Evolutionary conservation across 2,113 vertebrate genomes (phyloP), one percentile per base, ranked within the genome.

Genomic region (Fregata magnificens): DNA sequence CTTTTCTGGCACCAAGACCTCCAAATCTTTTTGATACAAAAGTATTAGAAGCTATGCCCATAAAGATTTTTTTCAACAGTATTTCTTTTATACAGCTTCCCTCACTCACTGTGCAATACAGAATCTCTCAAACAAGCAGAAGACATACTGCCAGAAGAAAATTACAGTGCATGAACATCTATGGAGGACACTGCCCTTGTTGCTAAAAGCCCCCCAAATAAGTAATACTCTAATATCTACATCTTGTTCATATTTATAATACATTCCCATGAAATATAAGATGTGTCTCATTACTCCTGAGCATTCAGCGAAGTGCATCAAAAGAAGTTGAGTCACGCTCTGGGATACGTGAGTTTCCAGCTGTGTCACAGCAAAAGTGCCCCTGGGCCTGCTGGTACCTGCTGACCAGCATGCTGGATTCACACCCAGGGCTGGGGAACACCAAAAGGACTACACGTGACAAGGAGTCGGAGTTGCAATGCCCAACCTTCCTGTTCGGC

Each of bases 401-500:
- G 29, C 69, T 82, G 88, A 78, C 76, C 93, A 29, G 36, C 9
- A 1, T 1, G 2, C 63, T 31, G 63, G 80, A 55, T 80, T 72
- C 53, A 1, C 62, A 72, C 69, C 73, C 81, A 38, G 66, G 34
- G 74, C 79, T 77, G 50, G n/a, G 88, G 45, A 92, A 56, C 90
- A 58, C 53, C 55, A 12, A 9, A 32, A 65, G 32, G 38, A 73
- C 36, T 3, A 4, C 63, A 29, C 2, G 1, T 21, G 55, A 38
- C 1, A 17, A 74, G 79, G 71, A 77, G 66, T 66, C 96, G 65
- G 66, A 42, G 66, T 9, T 50, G 58, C 72, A 42, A 2, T 61
- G 65, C 93, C 42, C 77, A 77, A 77, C 82, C 67, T 73, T 94
- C 94, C 91, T 71, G 93, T 50, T 7, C 8, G 38, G 29, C 88